Base-by-base conservation (phyloP, 2,797 vertebrate species). In the Chloroceryle amazona region DNA sequence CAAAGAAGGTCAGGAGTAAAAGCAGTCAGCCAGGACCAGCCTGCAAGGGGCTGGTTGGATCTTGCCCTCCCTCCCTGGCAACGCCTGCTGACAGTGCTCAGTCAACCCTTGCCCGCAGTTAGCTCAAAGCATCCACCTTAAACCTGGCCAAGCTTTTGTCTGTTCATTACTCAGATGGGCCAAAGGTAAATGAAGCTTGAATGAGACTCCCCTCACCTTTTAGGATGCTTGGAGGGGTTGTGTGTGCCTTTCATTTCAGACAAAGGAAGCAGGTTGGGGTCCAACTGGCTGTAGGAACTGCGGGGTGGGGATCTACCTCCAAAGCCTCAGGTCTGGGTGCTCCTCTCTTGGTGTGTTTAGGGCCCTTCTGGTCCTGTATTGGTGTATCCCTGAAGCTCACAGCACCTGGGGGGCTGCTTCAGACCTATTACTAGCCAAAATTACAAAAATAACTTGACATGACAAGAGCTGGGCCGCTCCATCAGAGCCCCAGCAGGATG, bases 391-490 rank as follows among this genome's bases (percentile, higher is more conserved):
- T 0, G 0, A 78, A 61, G 31, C 57, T 94, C 68, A 28, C 49
- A 29, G 46, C 10, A 0, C 65, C 65, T 61, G 49, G 37, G 62
- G 62, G 29, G 28, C 41, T 85, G n/a, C 71, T 84, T 78, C 65
- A 85, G 94, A 72, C 54, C 71, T 63, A 7, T 54, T 47, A 71
- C 33, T 44, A 60, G 47, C 55, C 60, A 63, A 81, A 81, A 81
- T 72, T 19, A 68, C 54, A 93, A 76, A 80, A 87, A 51, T 94
- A 96, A 95, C 68, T 49, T 88, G 90, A 91, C 28, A 12, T 75
- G 96, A 97, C 93, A 97, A 90, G 70, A 1, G 0, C 39, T 3
- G 4, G 87, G 39, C 83, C 0, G 0, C 37, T 92, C 82, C 73
- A 66, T 74, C 89, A 1, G 0, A 92, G 73, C 74, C 87, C 76